These are phyloP conservation scores for Perccottus glenii DNA, from an alignment of 2,113 vertebrate species.

Conservation along the genomic window DNA sequence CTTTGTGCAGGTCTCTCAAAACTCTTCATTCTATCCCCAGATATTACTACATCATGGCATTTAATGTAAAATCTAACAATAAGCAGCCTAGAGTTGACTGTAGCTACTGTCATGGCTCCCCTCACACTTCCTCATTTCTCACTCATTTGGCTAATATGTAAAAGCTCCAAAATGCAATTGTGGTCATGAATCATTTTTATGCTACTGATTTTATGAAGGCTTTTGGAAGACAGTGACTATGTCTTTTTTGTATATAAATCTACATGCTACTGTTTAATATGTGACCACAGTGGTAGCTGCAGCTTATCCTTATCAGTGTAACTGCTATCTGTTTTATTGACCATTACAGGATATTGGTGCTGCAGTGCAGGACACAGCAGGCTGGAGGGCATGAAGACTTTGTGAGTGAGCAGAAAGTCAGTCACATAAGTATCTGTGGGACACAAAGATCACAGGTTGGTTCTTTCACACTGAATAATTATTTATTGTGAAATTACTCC, in stretches of 20 bases:
- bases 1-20: too few relatives aligned
- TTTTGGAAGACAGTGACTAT: too few relatives aligned
- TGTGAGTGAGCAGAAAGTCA: constrained; percentile 92
- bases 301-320: background rate
- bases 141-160: background rate
- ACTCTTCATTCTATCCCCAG: too few relatives aligned
- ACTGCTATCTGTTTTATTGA: constrained; percentile 26
- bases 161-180: background rate
- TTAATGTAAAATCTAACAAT: too few relatives aligned
- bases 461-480: background rate
- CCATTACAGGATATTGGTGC: constrained; percentile 88
- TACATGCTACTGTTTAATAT: background rate
- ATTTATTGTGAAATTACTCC: background rate
- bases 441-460: constrained; percentile 25
- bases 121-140: background rate
- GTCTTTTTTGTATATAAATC: background rate
- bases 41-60: too few relatives aligned
- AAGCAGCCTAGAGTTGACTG: too few relatives aligned
- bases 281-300: constrained; percentile 20
- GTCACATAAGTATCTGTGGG: constrained; percentile 85
- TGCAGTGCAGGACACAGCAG: constrained; percentile 88
- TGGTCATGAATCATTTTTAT: background rate
- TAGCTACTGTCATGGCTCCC: background rate
- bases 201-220: background rate
- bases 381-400: constrained; percentile 89